Percentiles rank a stretch among this genome's conserved stretches.
phyloP scores from a whole-genome alignment of 1,140 invertebrate species.

The fruit fly (Drosophila melanogaster) region Release_6_plus_ISO1_MT NT_033777.3:5350501-5351000 shows the following conservation, averaged over 20 bases:
- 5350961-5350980: not conserved
- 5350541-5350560: conserved; percentile 45
- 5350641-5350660: conserved; percentile 15
- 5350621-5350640: conserved; percentile 48
- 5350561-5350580: conserved; percentile 70
- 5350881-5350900: conserved; percentile 19
- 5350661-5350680: conserved; percentile 45
- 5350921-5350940: conserved; percentile 7
- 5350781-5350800: conserved; percentile 42
- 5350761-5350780: conserved; percentile 5
- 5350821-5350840: conserved; percentile 29
- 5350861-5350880: conserved; percentile 4
- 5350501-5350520: conserved; percentile 22
- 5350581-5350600: conserved; percentile 39
- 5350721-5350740: conserved; percentile 69
- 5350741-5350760: conserved; percentile 26
- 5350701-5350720: conserved; percentile 82
- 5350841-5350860: conserved; percentile 6
- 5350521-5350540: conserved; percentile 71
- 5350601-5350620: not conserved
- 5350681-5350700: conserved; percentile 72
- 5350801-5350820: conserved; percentile 38
- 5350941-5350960: not conserved
- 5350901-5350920: conserved; percentile 21
- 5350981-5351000: too few relatives aligned